phyloP scores from a whole-genome alignment of 2,888 invertebrate species.

The Drosophila lacicola region DNA sequence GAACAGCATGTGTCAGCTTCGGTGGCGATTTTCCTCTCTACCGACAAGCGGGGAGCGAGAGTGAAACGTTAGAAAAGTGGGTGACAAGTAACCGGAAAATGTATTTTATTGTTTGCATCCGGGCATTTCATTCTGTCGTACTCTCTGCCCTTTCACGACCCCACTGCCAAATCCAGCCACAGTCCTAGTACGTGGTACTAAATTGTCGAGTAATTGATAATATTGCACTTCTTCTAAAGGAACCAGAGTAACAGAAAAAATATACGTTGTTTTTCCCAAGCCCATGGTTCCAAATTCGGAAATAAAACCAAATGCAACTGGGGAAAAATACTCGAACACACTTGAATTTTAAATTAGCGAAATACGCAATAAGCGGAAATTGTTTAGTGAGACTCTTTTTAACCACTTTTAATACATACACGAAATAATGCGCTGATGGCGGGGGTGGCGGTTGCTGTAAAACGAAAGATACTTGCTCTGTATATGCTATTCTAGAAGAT shows the following conservation, averaged over 20 bases:
- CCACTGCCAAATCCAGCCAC: slow-evolving; percentile 17
- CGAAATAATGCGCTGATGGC: no score
- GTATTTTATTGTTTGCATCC: slow-evolving; percentile 84
- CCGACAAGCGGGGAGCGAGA: slow-evolving; percentile 10
- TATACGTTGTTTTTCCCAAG: no score
- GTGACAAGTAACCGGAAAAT: slow-evolving; percentile 84
- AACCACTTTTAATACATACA: no score
- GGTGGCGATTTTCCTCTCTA: slow-evolving; percentile 45
- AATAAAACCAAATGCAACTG: no score
- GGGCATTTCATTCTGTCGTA: slow-evolving; percentile 70
- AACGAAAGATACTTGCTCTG: no score
- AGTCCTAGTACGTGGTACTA: slow-evolving; percentile 45
- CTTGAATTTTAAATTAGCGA: no score
- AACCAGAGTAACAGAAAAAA: background rate
- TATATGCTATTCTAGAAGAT: no score
- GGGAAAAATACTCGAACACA: no score
- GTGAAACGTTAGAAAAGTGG: slow-evolving; percentile 62
- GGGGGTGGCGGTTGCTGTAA: no score
- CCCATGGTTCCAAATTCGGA: no score
- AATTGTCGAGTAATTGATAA: slow-evolving; percentile 81
- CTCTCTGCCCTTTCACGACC: background rate
- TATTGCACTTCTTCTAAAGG: slow-evolving; percentile 66
- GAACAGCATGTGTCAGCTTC: slow-evolving; percentile 78
- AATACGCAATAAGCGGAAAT: no score
- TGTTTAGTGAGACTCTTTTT: no score